Percentiles rank a stretch among this genome's conserved stretches.
Evolutionary conservation across 1,140 invertebrate genomes (phyloP).

Genomic region (Hypsibius dujardini): DNA sequence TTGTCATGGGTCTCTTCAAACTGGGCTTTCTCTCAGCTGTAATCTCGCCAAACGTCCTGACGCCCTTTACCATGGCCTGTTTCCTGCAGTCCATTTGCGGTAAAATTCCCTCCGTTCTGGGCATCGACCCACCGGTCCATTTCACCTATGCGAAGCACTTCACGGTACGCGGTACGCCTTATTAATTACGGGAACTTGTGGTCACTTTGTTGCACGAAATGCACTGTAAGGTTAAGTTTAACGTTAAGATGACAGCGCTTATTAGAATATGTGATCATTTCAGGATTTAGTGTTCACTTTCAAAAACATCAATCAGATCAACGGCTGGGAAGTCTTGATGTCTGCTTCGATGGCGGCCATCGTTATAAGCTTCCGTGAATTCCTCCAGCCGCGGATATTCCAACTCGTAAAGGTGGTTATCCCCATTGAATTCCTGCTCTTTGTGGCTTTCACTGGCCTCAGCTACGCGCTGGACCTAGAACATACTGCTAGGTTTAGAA

Average conservation of each 20-base stretch:
- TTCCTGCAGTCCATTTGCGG: constrained; percentile 15
- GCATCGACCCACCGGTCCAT: neutral
- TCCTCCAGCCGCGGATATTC: neutral
- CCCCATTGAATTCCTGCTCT: constrained; percentile 7
- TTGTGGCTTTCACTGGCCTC: neutral
- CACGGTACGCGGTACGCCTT: neutral
- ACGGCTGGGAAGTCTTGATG: neutral
- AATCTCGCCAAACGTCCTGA: neutral
- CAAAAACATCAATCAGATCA: neutral
- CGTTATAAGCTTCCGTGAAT: neutral
- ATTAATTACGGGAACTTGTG: no score
- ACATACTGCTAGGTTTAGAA: neutral
- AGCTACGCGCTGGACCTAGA: neutral
- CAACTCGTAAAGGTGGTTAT: neutral
- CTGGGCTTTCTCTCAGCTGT: constrained; percentile 9
- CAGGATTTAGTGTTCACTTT: neutral
- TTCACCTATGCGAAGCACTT: constrained; percentile 11
- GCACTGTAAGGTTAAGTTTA: no score
- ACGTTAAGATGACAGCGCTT: no score
- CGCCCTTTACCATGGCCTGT: constrained; percentile 1
- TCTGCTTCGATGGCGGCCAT: neutral
- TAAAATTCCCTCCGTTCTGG: neutral
- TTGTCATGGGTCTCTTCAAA: neutral
- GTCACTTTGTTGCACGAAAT: no score
- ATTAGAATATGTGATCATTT: no score